Evolutionary conservation across 2,888 invertebrate species (phyloP).

Genomic region (Lingula anatina): DNA sequence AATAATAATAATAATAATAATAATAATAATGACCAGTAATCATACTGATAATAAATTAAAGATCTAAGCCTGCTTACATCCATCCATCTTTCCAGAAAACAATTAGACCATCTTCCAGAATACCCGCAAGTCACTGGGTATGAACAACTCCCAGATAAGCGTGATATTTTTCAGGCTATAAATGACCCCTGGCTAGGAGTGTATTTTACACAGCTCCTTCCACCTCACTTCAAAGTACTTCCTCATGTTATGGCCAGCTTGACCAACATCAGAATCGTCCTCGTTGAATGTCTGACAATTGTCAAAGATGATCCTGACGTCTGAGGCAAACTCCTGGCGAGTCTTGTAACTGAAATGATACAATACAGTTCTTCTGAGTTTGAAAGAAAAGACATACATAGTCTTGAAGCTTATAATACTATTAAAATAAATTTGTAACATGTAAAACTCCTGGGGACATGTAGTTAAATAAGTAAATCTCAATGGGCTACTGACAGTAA

Average conservation of each 20-base stretch:
- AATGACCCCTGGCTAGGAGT: not conserved
- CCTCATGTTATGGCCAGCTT: constrained; percentile 89
- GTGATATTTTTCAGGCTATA: not conserved
- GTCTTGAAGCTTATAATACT: not conserved
- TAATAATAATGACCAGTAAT: not conserved
- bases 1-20: not conserved
- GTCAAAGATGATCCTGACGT: constrained; percentile 90
- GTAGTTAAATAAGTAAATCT: no score
- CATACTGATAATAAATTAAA: constrained; percentile 1
- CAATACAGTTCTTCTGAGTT: no score
- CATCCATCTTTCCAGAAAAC: no score
- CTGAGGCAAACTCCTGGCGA: constrained; percentile 85
- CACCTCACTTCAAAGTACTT: constrained; percentile 88
- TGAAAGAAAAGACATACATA: not conserved
- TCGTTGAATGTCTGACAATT: constrained; percentile 98
- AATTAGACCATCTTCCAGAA: no score
- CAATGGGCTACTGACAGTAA: no score
- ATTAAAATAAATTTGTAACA: no score
- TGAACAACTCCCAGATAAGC: no score
- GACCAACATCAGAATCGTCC: constrained; percentile 95
- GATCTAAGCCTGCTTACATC: no score
- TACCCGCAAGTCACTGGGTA: not conserved
- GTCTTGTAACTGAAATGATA: constrained; percentile 84
- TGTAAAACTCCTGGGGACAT: no score
- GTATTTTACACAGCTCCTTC: constrained; percentile 58